These are phyloP conservation scores for Halcyon senegalensis DNA, from an alignment of 2,113 vertebrate species.

Conservation along the genomic window DNA sequence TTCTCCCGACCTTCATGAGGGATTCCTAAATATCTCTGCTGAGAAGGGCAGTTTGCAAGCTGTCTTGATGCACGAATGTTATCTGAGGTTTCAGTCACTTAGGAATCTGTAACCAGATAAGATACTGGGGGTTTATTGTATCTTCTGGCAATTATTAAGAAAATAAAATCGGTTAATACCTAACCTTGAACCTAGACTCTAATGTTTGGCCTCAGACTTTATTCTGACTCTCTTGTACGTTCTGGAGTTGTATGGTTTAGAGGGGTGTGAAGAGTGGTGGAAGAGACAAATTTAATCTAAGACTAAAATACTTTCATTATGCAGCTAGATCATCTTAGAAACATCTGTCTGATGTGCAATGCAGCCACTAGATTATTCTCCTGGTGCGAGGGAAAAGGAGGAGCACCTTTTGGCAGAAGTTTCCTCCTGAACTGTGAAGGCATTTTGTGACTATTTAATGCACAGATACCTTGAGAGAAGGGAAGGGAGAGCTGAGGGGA, in stretches of 20 bases:
- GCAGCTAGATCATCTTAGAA: neutral
- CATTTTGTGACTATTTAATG: neutral
- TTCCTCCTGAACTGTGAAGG: neutral
- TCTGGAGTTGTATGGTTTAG: neutral
- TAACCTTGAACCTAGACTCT: conserved; percentile 50
- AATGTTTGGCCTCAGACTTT: neutral
- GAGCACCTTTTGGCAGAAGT: neutral
- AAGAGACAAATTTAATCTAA: neutral
- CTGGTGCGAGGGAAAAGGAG: neutral
- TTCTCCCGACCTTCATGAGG: neutral
- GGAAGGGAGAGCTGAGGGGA: neutral
- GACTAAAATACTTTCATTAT: neutral
- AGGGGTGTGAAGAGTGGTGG: neutral
- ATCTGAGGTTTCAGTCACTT: conserved; percentile 37
- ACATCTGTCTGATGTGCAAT: neutral
- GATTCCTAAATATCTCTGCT: neutral
- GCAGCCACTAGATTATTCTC: neutral
- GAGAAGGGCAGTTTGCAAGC: neutral
- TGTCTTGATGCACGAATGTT: conserved; percentile 18
- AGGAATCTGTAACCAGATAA: conserved; percentile 65
- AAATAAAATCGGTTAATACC: conserved; percentile 69
- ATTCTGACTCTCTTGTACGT: neutral
- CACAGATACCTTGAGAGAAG: neutral
- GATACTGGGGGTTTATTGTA: conserved; percentile 46
- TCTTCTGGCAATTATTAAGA: conserved; percentile 69